Base-by-base conservation (phyloP, 2,888 invertebrate species). In the Harmothoe impar region DNA sequence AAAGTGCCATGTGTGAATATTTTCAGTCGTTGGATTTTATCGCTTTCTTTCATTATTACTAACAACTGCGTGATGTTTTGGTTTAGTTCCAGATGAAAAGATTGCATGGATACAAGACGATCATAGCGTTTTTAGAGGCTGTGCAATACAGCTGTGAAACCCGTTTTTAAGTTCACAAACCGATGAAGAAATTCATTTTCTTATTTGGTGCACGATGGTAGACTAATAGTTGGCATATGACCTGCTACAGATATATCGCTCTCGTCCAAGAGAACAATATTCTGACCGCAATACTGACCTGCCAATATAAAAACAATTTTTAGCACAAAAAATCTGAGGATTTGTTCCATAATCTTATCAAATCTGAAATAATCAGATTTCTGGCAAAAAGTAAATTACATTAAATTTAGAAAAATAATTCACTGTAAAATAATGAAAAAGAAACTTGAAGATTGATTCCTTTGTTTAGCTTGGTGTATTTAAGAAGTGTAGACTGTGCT, bases 1-100 rank as follows among this genome's bases (percentile, higher is more conserved):
- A 20, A 15, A 20, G 62, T 29, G 3, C 17, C 72, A 23, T 72
- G 72, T 72, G 72, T 72, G 72, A 15, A 15, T 7, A 23, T n/a
- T 72, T 72, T 15, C 62, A 20, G 20, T n/a, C 77, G 25, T 77
- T 17, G 31, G 17, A 35, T 81, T 81, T 1, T 81, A 35, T 81
- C 17, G 20, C 15, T 81, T 81, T 35, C 15, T 33, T 81, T 33
- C 5, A 7, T 81, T 33, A 1, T 33, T 23, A 81, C 81, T 81
- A 81, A 81, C 81, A 33, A 15, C 10, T 23, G 81, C 43, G 1
- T 81, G 81, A 43, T 43, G 25, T 77, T 77, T 81, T 43, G 12
- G 15, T 81, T 43, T 81, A 81, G 81, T 81, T 81, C 35, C 81
- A 81, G 81, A 35, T n/a, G 31, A 35, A 81, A 81, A 43, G 81